Conservation (phyloP, 1,140 invertebrate genomes). For the Drosophila elegans region DNA sequence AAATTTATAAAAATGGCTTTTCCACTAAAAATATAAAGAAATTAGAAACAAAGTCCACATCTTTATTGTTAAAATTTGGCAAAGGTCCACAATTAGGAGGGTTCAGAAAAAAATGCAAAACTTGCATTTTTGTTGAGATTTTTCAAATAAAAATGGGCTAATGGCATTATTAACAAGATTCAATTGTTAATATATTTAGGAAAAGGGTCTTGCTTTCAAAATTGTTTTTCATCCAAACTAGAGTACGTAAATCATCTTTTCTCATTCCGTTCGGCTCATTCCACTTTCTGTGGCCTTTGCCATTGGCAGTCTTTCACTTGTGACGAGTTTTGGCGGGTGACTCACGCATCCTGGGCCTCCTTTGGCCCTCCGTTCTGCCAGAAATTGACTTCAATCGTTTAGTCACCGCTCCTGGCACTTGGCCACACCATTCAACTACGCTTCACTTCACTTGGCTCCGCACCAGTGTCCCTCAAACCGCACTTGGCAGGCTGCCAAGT, state of each 20-base stretch:
- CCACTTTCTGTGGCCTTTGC: background rate
- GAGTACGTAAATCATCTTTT: background rate
- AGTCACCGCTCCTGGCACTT: constrained; percentile 6
- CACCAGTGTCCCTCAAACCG: constrained; percentile 1
- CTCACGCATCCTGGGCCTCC: background rate
- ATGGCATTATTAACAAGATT: too few species aligned
- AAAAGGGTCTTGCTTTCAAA: too few species aligned
- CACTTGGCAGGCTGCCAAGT: background rate
- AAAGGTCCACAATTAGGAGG: too few species aligned
- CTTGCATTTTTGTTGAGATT: too few species aligned
- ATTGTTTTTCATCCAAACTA: background rate
- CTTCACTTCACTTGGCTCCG: constrained; percentile 12
- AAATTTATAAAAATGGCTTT: too few species aligned
- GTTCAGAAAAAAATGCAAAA: too few species aligned
- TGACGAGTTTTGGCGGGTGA: background rate
- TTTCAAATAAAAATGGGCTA: too few species aligned
- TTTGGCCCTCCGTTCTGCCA: background rate
- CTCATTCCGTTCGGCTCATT: background rate
- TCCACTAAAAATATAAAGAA: too few species aligned
- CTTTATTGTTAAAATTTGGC: too few species aligned
- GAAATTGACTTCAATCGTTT: constrained; percentile 6
- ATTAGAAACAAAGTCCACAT: too few species aligned
- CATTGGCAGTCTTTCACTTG: background rate
- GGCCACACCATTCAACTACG: constrained; percentile 14
- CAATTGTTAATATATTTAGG: too few species aligned